phyloP scores from a whole-genome alignment of 2,888 invertebrate species.

The Uropetala carovei region DNA sequence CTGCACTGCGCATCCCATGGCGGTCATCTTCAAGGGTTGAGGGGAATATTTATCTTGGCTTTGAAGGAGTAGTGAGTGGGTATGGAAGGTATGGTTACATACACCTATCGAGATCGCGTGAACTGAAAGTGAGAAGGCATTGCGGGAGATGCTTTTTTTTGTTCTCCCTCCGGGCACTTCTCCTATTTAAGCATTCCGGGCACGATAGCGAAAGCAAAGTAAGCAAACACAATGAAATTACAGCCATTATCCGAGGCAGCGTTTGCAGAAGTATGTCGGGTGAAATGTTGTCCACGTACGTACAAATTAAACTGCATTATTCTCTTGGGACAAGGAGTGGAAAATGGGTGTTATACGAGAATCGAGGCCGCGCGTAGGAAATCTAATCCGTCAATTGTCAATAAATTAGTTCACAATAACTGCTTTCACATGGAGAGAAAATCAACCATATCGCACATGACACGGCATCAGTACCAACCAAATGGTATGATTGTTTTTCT shows the following conservation, averaged over 20 bases:
- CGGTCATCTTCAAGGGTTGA: neutral
- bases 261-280: neutral
- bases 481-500: too few species aligned
- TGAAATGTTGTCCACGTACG: neutral
- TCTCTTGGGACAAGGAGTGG: neutral
- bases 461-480: too few species aligned
- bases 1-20: neutral
- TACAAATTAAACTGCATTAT: neutral
- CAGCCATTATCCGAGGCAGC: constrained; percentile 27
- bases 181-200: neutral
- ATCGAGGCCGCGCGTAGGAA: neutral
- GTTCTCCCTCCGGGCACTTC: neutral
- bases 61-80: neutral
- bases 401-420: neutral
- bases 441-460: too few species aligned
- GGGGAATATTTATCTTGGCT: neutral
- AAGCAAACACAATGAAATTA: constrained; percentile 17
- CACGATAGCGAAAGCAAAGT: constrained; percentile 20
- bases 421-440: neutral
- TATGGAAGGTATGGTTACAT: neutral
- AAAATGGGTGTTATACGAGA: neutral
- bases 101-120: constrained; percentile 1
- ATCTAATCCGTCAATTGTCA: neutral
- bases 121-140: constrained; percentile 23
- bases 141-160: neutral